Evolutionary conservation across 1,140 invertebrate species (phyloP).

Genomic region (Epicauta chinensis): DNA sequence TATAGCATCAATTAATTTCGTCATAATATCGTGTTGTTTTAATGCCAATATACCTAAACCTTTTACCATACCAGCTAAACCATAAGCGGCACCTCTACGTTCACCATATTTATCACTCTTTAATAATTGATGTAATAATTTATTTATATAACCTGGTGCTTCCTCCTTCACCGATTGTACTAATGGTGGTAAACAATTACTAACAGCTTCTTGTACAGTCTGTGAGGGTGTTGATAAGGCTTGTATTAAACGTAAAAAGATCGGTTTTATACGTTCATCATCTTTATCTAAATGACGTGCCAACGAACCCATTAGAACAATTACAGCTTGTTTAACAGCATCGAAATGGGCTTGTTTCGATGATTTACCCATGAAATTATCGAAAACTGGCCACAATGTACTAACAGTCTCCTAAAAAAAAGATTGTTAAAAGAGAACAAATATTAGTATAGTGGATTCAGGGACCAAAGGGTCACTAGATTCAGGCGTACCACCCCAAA

Average conservation of each 20-base stretch:
- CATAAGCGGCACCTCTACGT: constrained; percentile 84
- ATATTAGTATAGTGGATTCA: no score
- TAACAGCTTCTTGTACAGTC: constrained; percentile 95
- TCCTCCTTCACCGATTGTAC: constrained; percentile 89
- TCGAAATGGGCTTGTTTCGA: constrained; percentile 88
- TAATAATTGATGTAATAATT: constrained; percentile 79
- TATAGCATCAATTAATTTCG: constrained; percentile 86
- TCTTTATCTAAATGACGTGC: constrained; percentile 90
- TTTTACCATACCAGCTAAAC: constrained; percentile 84
- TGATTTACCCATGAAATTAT: constrained; percentile 83
- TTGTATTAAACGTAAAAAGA: constrained; percentile 83
- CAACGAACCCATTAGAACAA: constrained; percentile 94
- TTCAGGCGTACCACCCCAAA: no score
- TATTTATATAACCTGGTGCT: constrained; percentile 80
- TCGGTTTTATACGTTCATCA: constrained; percentile 83
- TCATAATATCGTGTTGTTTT: constrained; percentile 95
- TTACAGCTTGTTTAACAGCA: constrained; percentile 88
- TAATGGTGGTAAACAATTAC: constrained; percentile 90
- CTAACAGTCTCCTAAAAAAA: constrained; percentile 57
- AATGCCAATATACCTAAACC: constrained; percentile 93
- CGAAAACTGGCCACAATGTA: constrained; percentile 79
- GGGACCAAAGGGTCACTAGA: no score
- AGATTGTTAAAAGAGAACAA: constrained; percentile 8
- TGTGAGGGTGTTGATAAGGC: constrained; percentile 95
- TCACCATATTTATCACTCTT: constrained; percentile 97